Evolutionary conservation across 2,113 vertebrate species (phyloP).

Genomic region (Gallinago paraguaiae): DNA sequence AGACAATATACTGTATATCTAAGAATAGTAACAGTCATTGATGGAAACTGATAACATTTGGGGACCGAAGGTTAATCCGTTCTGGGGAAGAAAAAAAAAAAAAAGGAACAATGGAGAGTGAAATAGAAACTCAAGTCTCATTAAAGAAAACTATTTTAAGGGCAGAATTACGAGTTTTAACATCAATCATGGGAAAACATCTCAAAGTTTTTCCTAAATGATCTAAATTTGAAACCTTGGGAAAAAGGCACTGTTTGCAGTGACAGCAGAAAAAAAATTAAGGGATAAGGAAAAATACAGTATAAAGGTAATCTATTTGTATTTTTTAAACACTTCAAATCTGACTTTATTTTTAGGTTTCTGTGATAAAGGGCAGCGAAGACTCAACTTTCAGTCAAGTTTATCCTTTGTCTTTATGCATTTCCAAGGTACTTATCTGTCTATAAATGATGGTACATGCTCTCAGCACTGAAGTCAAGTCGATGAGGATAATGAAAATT

Average conservation of each 20-base stretch:
- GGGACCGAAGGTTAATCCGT: background rate
- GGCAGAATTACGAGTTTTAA: slow-evolving; percentile 16
- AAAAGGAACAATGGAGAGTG: slow-evolving; percentile 49
- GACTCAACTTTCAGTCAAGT: background rate
- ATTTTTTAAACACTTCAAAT: background rate
- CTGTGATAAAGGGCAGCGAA: background rate
- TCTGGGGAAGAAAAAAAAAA: background rate
- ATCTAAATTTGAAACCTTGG: slow-evolving; percentile 35
- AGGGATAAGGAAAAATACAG: background rate
- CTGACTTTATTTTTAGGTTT: background rate
- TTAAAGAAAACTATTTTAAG: slow-evolving; percentile 59
- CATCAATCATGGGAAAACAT: slow-evolving; percentile 45
- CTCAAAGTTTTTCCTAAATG: slow-evolving; percentile 13
- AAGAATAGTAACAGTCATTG: slow-evolving; percentile 57
- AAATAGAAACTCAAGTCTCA: slow-evolving; percentile 51
- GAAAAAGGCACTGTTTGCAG: background rate
- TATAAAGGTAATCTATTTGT: background rate
- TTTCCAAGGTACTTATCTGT: background rate
- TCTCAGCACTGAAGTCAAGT: background rate
- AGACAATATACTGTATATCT: slow-evolving; percentile 55
- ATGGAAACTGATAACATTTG: slow-evolving; percentile 61
- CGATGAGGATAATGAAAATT: background rate
- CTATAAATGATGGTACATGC: background rate
- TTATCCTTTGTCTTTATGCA: background rate
- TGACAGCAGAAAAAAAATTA: background rate